These are phyloP conservation scores for Asbolus verrucosus DNA, from an alignment of 1,140 invertebrate species.

Conservation along the genomic window DNA sequence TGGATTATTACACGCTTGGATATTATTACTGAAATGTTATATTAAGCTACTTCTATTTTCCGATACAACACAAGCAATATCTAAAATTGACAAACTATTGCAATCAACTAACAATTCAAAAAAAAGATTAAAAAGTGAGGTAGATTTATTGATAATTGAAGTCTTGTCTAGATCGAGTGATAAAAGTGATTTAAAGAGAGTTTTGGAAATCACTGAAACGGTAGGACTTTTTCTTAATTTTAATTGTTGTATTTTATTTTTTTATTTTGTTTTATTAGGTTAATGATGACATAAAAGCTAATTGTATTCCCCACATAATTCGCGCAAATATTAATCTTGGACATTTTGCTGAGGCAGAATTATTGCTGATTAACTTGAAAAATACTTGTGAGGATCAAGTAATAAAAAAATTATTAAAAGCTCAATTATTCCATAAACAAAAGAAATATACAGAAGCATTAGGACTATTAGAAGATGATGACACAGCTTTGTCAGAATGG, in stretches of 20 bases:
- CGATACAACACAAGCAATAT: conserved; percentile 69
- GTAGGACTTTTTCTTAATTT: conserved; percentile 61
- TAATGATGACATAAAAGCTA: conserved; percentile 27
- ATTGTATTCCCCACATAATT: conserved; percentile 47
- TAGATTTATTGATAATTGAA: conserved; percentile 63
- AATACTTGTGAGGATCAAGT: conserved; percentile 23
- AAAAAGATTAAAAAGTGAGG: conserved; percentile 52
- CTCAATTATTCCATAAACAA: conserved; percentile 65
- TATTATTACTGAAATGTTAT: conserved; percentile 68
- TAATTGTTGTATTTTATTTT: conserved; percentile 5
- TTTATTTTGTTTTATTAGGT: conserved; percentile 20
- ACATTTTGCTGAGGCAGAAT: conserved; percentile 58
- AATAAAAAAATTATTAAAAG: conserved; percentile 60
- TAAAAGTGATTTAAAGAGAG: conserved; percentile 68
- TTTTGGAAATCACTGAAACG: conserved; percentile 63
- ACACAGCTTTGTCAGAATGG: conserved; percentile 68
- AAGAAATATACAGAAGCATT: conserved; percentile 70
- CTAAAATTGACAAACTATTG: conserved; percentile 63
- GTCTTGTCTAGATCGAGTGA: conserved; percentile 61
- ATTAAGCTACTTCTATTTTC: conserved; percentile 71
- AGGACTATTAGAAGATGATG: conserved; percentile 65
- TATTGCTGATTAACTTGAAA: conserved; percentile 44
- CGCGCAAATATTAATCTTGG: conserved; percentile 57
- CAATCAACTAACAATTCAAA: conserved; percentile 52
- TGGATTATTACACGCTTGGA: conserved; percentile 65